These are phyloP conservation scores for Coenobita brevimanus DNA, from an alignment of 1,140 invertebrate species.

Conservation along the genomic window DNA sequence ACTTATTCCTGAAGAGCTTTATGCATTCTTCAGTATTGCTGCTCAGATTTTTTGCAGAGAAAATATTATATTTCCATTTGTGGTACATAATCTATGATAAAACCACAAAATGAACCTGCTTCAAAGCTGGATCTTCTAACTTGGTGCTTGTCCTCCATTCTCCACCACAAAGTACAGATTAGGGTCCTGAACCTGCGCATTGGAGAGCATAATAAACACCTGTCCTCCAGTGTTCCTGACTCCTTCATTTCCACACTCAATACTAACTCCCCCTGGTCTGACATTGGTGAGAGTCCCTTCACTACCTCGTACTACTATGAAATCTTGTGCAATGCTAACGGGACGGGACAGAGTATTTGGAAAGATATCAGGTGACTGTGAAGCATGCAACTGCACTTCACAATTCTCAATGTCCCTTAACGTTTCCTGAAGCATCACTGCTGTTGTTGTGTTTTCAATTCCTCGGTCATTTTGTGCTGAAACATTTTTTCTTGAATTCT, in stretches of 20 bases:
- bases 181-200: conserved; percentile 29
- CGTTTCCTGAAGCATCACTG: background rate
- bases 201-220: conserved; percentile 26
- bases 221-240: background rate
- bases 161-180: conserved; percentile 39
- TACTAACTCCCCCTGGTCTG: background rate
- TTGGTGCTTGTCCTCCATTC: background rate
- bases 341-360: background rate
- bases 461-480: background rate
- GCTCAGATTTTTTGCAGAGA: too few relatives aligned
- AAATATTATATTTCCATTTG: too few relatives aligned
- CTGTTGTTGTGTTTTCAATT: background rate
- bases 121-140: too few relatives aligned
- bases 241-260: background rate
- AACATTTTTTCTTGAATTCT: background rate
- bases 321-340: background rate
- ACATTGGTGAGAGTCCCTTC: background rate
- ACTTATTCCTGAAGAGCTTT: too few relatives aligned
- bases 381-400: background rate
- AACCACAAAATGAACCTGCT: too few relatives aligned
- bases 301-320: too few relatives aligned
- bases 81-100: too few relatives aligned
- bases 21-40: too few relatives aligned
- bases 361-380: background rate
- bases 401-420: background rate